Percentiles rank a stretch among this genome's conserved stretches.
Evolutionary conservation across 2,888 invertebrate species (phyloP).

Genomic region (Diadegma fenestrale): DNA sequence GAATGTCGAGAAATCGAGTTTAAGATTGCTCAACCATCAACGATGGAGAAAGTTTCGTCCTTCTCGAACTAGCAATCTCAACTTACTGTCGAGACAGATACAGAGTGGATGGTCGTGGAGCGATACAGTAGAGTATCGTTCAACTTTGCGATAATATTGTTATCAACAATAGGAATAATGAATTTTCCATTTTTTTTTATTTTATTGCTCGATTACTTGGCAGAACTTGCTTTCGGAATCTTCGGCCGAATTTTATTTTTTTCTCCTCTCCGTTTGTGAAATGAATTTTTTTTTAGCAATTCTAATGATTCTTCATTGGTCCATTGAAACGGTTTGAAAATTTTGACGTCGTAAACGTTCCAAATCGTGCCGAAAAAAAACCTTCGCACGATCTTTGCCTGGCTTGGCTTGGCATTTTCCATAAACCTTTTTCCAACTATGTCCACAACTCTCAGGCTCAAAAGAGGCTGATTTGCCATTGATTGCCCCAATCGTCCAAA

Average conservation of each 20-base stretch:
- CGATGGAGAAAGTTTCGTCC: slow-evolving; percentile 21
- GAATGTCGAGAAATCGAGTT: slow-evolving; percentile 40
- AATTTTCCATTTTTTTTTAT: too few relatives aligned
- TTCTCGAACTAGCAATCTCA: slow-evolving; percentile 8
- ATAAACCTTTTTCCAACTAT: not conserved
- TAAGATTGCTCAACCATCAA: slow-evolving; percentile 42
- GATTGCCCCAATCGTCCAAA: not conserved
- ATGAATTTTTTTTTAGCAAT: not conserved
- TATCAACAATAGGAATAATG: not conserved
- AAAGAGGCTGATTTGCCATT: not conserved
- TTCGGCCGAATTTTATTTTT: not conserved
- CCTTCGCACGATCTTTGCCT: too few relatives aligned
- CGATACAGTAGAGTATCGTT: not conserved
- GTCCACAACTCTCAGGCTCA: not conserved
- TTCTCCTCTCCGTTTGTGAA: not conserved
- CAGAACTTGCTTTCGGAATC: not conserved
- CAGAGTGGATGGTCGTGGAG: not conserved
- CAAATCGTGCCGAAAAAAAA: too few relatives aligned
- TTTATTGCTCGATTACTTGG: too few relatives aligned
- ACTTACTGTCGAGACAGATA: not conserved
- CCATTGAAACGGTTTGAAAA: not conserved
- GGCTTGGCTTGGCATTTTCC: too few relatives aligned
- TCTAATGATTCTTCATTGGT: not conserved
- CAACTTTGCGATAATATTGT: not conserved
- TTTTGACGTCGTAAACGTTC: too few relatives aligned